Base-by-base conservation (phyloP, 2,888 invertebrate species). In the Rhingia rostrata region DNA sequence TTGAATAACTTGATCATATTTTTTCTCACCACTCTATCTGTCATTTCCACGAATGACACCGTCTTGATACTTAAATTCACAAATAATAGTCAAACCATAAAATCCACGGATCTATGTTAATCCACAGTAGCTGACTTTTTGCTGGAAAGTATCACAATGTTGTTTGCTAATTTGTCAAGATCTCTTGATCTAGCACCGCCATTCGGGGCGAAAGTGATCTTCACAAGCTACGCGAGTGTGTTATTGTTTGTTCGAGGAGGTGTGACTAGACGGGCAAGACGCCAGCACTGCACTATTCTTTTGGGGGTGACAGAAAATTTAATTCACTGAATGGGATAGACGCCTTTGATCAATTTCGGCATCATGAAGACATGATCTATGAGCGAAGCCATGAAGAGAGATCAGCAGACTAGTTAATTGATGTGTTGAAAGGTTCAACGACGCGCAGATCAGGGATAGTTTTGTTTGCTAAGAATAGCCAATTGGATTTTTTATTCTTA, bases 391-490 rank as follows among this genome's bases (percentile, higher is more conserved):
- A 14, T 33, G 51, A 32, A 35, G 10, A 56, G 14, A 14, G 41
- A 47, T 12, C 12, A 22, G 22, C 22, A 22, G 22, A 22, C 22
- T 22, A 56, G 3, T 83, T 83, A 61, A 79, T 70, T 82, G 77
- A 79, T 73, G 72, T 78, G 78, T 73, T 83, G 83, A 78, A 78
- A 78, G 56, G 78, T 78, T 82, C 66, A 78, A 63, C 78, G 64
- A 74, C 67, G 54, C 35, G 9, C 60, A 45, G 74, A 58, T 67
- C 54, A 80, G n/a, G 9, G 43, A 60, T 30, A 60, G 53, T 64
- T 78, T 64, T 39, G 22, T 22, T 22, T 37, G 47, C 1, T n/a
- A 14, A 47, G 53, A 14, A 33, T 43, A 49, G 49, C 12, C 32
- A 35, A 39, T 32, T n/a, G 39, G 3, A 30, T 37, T 47, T 6